Percentiles rank a stretch among this genome's conserved stretches.
phyloP scores from a whole-genome alignment of 2,797 vertebrate species.

The Amblyopsis hoosieri region DNA sequence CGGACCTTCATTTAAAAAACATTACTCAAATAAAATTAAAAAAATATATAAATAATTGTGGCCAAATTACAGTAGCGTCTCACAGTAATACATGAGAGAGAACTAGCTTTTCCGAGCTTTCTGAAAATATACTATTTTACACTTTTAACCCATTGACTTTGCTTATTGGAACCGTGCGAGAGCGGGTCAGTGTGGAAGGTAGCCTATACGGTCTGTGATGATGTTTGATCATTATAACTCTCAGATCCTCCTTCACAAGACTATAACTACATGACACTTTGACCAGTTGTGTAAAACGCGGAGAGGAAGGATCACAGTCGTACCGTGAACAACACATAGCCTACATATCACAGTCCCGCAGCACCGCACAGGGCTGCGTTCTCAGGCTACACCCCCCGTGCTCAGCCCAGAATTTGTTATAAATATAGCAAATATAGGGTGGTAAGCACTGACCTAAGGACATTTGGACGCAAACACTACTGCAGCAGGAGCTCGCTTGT shows the following conservation, averaged over 20 bases:
- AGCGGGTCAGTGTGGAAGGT: slow-evolving; percentile 28
- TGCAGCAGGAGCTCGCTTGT: slow-evolving; percentile 57
- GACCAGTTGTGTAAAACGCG: slow-evolving; percentile 67
- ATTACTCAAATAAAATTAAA: slow-evolving; percentile 47
- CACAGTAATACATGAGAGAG: slow-evolving; percentile 18
- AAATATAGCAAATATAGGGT: slow-evolving; percentile 58
- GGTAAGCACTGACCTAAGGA: slow-evolving; percentile 58
- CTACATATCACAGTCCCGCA: not conserved
- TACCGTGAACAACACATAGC: slow-evolving; percentile 52
- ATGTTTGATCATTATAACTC: slow-evolving; percentile 66
- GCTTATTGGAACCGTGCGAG: slow-evolving; percentile 50
- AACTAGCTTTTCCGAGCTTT: slow-evolving; percentile 49
- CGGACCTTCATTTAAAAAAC: slow-evolving; percentile 59
- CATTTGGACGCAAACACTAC: slow-evolving; percentile 54
- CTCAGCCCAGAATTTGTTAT: slow-evolving; percentile 54
- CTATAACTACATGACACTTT: slow-evolving; percentile 68
- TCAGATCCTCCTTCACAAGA: slow-evolving; percentile 47
- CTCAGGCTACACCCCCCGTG: slow-evolving; percentile 43
- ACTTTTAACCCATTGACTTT: slow-evolving; percentile 45
- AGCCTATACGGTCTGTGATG: slow-evolving; percentile 40
- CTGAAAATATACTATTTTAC: slow-evolving; percentile 45
- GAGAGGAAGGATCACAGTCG: slow-evolving; percentile 53
- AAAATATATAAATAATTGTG: slow-evolving; percentile 46
- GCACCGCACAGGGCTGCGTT: slow-evolving; percentile 30
- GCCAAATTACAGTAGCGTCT: slow-evolving; percentile 35